These are phyloP conservation scores for Caenorhabditis tropicalis DNA, from an alignment of 1,140 invertebrate species.

Conservation along the genomic window DNA sequence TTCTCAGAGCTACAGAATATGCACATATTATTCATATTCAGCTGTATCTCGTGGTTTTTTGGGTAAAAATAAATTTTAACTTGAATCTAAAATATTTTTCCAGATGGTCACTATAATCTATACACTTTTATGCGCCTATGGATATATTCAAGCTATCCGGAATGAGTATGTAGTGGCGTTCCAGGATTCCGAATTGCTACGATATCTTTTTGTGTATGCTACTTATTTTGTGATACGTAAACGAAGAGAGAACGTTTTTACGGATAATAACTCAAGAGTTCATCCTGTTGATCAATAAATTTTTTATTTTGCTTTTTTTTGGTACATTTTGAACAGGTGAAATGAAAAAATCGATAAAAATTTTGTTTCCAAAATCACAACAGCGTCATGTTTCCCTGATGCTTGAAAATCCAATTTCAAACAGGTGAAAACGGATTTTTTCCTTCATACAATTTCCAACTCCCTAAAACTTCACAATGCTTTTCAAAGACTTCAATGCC, in stretches of 20 bases:
- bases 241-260: background rate
- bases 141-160: background rate
- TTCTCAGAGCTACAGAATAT: background rate
- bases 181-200: background rate
- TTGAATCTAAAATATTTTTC: background rate
- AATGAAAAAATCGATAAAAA: background rate
- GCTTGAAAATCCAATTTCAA: background rate
- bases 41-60: background rate
- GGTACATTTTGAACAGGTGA: background rate
- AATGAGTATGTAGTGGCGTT: background rate
- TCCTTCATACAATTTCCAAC: too few relatives aligned
- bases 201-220: background rate
- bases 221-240: background rate
- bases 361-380: too few relatives aligned
- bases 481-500: too few relatives aligned
- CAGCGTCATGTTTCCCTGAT: too few relatives aligned
- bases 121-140: background rate
- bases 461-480: too few relatives aligned
- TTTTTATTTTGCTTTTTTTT: background rate
- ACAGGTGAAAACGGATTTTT: background rate
- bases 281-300: background rate
- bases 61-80: background rate
- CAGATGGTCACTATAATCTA: background rate
- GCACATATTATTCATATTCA: background rate
- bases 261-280: background rate